A percentile compares a stretch with the other conserved stretches of the same genome.
Evolutionary conservation across 2,888 invertebrate species (phyloP).

Genomic region (Boloria selene): DNA sequence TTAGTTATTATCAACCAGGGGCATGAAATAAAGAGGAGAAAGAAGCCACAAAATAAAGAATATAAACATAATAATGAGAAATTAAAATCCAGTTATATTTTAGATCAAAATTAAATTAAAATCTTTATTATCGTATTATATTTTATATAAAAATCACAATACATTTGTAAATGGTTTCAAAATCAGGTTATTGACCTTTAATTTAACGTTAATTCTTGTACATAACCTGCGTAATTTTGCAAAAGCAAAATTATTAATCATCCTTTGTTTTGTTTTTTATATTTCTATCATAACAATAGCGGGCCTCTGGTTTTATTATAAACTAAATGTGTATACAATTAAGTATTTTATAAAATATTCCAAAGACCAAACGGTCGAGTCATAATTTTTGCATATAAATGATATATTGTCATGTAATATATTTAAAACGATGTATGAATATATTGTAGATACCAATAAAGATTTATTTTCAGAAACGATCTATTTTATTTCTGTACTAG

Average conservation of each 20-base stretch:
- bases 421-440: constrained; percentile 69
- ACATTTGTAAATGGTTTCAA: background rate
- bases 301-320: constrained; percentile 25
- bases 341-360: constrained; percentile 54
- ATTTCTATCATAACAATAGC: background rate
- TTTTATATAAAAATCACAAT: background rate
- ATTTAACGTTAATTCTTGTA: background rate
- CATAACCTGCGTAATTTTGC: background rate
- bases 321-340: constrained; percentile 20
- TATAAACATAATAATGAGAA: background rate
- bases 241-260: background rate
- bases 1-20: constrained; percentile 34
- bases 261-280: background rate
- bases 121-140: no score
- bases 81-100: background rate
- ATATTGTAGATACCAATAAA: constrained; percentile 79
- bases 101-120: no score
- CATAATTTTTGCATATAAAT: constrained; percentile 69
- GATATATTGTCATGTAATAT: constrained; percentile 71
- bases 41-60: no score
- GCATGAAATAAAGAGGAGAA: no score
- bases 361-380: constrained; percentile 75
- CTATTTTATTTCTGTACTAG: constrained; percentile 36
- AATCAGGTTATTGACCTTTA: background rate
- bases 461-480: constrained; percentile 58